Conservation (phyloP, 2,797 vertebrate species). For the Carcharodon carcharias region DNA sequence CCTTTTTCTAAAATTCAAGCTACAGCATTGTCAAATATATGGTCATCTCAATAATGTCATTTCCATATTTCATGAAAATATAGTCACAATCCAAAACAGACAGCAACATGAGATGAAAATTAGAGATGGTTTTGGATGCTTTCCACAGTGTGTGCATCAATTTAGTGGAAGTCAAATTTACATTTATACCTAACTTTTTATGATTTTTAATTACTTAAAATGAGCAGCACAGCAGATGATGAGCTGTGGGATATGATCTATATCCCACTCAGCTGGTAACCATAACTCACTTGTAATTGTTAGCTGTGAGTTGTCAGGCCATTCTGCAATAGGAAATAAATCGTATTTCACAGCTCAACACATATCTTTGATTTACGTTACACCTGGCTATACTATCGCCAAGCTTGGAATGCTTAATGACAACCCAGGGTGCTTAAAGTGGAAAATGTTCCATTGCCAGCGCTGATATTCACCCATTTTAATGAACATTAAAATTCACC, state of each 20-base stretch:
- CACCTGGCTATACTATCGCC: slow-evolving; percentile 25
- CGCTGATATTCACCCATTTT: slow-evolving; percentile 1
- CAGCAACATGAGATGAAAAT: not conserved
- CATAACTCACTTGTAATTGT: slow-evolving; percentile 23
- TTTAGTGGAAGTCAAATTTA: slow-evolving; percentile 15
- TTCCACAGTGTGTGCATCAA: not conserved
- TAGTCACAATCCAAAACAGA: not conserved
- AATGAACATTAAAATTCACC: slow-evolving; percentile 24
- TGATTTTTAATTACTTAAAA: slow-evolving; percentile 30
- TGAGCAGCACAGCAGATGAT: slow-evolving; percentile 17
- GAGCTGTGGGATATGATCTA: slow-evolving; percentile 31
- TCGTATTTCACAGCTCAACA: slow-evolving; percentile 31
- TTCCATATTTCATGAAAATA: not conserved
- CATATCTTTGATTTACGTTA: slow-evolving; percentile 31
- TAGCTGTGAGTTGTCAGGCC: slow-evolving; percentile 8
- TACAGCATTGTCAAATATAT: not conserved
- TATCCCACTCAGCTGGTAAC: slow-evolving; percentile 20
- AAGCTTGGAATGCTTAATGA: slow-evolving; percentile 15
- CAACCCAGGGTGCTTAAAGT: slow-evolving; percentile 1
- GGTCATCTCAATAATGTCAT: not conserved
- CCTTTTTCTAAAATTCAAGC: not conserved
- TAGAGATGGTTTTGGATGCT: not conserved
- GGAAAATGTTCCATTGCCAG: not conserved
- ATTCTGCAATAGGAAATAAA: slow-evolving; percentile 3
- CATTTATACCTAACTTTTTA: slow-evolving; percentile 27